phyloP scores from a whole-genome alignment of 2,113 vertebrate genomes.

The Turdus rufiventris region DNA sequence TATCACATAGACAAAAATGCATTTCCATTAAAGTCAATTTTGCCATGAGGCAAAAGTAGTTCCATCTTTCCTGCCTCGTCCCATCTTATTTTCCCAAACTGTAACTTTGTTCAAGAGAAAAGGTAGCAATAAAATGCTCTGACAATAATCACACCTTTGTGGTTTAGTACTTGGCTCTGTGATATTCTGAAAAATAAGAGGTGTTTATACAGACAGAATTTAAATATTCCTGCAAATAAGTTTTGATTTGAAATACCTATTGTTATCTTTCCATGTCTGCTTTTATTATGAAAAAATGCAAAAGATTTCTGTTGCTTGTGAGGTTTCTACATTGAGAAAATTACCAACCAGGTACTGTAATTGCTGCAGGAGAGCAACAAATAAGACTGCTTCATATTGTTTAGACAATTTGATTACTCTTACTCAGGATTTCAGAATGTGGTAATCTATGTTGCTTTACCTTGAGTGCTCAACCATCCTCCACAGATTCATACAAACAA shows the following conservation, averaged over 20 bases:
- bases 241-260: conserved; percentile 10
- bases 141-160: neutral
- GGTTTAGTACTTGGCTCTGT: neutral
- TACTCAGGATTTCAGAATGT: conserved; percentile 51
- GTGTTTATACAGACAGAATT: neutral
- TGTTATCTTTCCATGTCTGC: neutral
- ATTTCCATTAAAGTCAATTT: neutral
- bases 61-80: neutral
- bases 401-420: conserved; percentile 61
- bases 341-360: conserved; percentile 29
- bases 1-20: conserved; percentile 8
- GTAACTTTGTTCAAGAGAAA: neutral
- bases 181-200: conserved; percentile 19
- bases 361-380: conserved; percentile 49
- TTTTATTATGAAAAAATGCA: neutral
- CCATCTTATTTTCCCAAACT: conserved; percentile 10
- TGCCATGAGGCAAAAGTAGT: neutral
- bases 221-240: neutral
- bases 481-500: conserved; percentile 27
- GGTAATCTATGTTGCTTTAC: conserved; percentile 49
- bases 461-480: conserved; percentile 29
- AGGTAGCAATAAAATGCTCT: neutral
- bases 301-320: conserved; percentile 1
- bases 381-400: conserved; percentile 39
- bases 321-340: conserved; percentile 39